These are phyloP conservation scores for Cosmopolites sordidus DNA, from an alignment of 2,888 invertebrate species.

Conservation along the genomic window DNA sequence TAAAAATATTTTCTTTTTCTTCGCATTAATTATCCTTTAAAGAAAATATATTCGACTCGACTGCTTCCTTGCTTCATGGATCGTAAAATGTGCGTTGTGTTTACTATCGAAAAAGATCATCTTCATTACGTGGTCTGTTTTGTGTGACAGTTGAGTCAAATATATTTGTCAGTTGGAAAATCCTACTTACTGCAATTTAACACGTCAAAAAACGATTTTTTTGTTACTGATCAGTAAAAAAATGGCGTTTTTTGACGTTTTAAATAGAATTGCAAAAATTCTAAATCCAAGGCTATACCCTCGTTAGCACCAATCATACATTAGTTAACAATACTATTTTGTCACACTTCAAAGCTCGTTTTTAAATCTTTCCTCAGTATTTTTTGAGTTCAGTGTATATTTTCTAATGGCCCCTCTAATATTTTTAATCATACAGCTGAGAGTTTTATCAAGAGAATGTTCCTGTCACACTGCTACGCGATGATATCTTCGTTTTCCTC, in stretches of 20 bases:
- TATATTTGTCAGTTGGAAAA: too few relatives aligned
- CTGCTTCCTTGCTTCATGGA: too few relatives aligned
- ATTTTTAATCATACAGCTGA: neutral
- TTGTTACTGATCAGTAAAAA: neutral
- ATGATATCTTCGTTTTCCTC: too few relatives aligned
- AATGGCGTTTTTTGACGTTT: conserved; percentile 5
- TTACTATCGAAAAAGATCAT: too few relatives aligned
- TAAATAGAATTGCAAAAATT: conserved; percentile 29
- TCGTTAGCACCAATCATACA: conserved; percentile 48
- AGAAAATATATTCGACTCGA: too few relatives aligned
- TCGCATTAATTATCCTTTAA: too few relatives aligned
- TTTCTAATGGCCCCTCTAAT: conserved; percentile 30
- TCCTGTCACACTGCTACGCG: too few relatives aligned
- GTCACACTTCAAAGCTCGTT: conserved; percentile 25
- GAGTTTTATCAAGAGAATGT: neutral
- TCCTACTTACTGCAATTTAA: conserved; percentile 8
- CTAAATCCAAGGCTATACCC: conserved; percentile 45
- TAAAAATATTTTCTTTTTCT: neutral
- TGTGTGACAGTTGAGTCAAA: too few relatives aligned
- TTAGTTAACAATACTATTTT: conserved; percentile 44
- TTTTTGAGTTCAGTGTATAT: conserved; percentile 35
- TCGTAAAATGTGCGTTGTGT: too few relatives aligned
- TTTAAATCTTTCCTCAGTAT: conserved; percentile 25
- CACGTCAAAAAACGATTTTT: neutral
- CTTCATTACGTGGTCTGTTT: too few relatives aligned